Evolutionary conservation across 2,888 invertebrate species (phyloP).

Genomic region (Tuberolachnus salignus): DNA sequence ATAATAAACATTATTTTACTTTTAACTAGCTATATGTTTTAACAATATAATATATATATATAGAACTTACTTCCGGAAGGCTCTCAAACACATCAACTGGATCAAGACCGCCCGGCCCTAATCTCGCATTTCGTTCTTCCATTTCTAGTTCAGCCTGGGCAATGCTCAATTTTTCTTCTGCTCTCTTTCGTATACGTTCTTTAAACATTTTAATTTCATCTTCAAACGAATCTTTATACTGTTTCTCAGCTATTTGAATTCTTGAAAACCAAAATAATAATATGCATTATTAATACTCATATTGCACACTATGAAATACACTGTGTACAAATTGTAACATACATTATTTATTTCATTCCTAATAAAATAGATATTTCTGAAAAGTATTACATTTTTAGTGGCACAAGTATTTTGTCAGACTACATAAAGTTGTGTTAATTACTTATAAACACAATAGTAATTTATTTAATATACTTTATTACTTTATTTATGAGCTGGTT

Average conservation of each 20-base stretch:
- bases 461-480: too few relatives aligned
- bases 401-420: too few relatives aligned
- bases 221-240: slow-evolving; percentile 91
- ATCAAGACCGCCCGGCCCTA: slow-evolving; percentile 98
- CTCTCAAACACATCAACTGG: slow-evolving; percentile 95
- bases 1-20: slow-evolving; percentile 57
- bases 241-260: slow-evolving; percentile 90
- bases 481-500: too few relatives aligned
- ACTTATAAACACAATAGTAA: too few relatives aligned
- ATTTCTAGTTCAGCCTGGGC: slow-evolving; percentile 85
- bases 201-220: slow-evolving; percentile 91
- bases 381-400: too few relatives aligned
- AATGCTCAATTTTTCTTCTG: slow-evolving; percentile 83
- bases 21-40: too few relatives aligned
- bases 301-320: too few relatives aligned
- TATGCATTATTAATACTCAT: not conserved
- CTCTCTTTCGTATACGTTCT: slow-evolving; percentile 80
- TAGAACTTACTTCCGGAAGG: slow-evolving; percentile 77
- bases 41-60: not conserved
- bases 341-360: too few relatives aligned
- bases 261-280: slow-evolving; percentile 63
- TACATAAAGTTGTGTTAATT: too few relatives aligned
- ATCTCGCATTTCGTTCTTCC: slow-evolving; percentile 80
- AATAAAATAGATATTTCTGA: too few relatives aligned
- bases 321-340: too few relatives aligned